Evolutionary conservation across 2,797 vertebrate genomes (phyloP).

Genomic region (Rhyacichthys aspro): DNA sequence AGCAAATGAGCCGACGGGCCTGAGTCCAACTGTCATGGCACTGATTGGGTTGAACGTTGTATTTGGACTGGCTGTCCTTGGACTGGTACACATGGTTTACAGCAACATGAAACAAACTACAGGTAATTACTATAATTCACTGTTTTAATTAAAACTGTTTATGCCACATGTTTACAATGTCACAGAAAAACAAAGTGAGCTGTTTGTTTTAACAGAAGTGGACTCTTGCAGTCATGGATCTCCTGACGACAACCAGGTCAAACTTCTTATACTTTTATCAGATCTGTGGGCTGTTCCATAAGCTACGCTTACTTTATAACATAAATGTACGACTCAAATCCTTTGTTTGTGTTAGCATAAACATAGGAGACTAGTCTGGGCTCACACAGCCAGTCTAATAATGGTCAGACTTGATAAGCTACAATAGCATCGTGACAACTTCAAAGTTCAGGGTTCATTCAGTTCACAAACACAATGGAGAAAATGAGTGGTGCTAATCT

Average conservation of each 20-base stretch:
- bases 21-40: background rate
- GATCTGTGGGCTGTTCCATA: too few relatives aligned
- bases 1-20: background rate
- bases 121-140: constrained; percentile 23
- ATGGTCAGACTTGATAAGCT: too few relatives aligned
- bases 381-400: too few relatives aligned
- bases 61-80: background rate
- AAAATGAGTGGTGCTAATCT: too few relatives aligned
- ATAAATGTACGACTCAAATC: too few relatives aligned
- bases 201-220: constrained; percentile 3
- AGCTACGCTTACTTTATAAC: too few relatives aligned
- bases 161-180: background rate
- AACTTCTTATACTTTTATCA: too few relatives aligned
- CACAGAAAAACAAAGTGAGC: background rate
- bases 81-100: constrained; percentile 2
- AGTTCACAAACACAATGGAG: too few relatives aligned
- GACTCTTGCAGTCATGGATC: background rate
- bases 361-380: too few relatives aligned
- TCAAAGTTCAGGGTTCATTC: too few relatives aligned
- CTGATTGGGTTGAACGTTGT: background rate
- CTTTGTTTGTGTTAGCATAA: too few relatives aligned
- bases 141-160: background rate
- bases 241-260: background rate
- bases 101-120: background rate
- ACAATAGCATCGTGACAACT: too few relatives aligned